Evolutionary conservation across 2,113 vertebrate genomes (phyloP).

Genomic region (Fregata magnificens): DNA sequence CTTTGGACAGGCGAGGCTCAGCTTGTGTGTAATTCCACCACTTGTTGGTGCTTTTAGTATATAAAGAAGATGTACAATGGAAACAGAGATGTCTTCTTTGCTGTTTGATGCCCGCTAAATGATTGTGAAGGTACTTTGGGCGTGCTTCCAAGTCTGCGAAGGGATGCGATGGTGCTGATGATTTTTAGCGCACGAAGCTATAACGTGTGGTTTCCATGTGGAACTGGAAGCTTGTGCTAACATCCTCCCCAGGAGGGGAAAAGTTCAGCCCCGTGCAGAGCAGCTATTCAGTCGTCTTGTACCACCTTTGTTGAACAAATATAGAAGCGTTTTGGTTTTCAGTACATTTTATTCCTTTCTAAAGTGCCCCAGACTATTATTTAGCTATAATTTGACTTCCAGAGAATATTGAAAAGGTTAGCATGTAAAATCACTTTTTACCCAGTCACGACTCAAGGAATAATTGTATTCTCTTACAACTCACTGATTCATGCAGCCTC

Average conservation of each 20-base stretch:
- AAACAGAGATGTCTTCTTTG: background rate
- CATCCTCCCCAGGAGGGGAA: background rate
- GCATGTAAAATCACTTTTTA: background rate
- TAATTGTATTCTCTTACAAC: background rate
- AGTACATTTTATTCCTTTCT: background rate
- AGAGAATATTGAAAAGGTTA: background rate
- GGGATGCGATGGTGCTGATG: background rate
- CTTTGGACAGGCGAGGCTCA: background rate
- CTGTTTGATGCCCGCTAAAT: background rate
- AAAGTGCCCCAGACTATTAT: background rate
- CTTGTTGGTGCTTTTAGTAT: background rate
- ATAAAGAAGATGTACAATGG: background rate
- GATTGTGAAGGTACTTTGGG: background rate
- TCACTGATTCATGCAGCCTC: background rate
- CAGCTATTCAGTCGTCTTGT: background rate
- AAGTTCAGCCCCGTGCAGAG: background rate
- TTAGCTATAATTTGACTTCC: background rate
- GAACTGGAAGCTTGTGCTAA: background rate
- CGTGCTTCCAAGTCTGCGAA: background rate
- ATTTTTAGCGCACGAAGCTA: rapidly evolving
- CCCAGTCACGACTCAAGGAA: background rate
- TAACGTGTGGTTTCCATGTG: background rate
- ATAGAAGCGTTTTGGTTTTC: rapidly evolving
- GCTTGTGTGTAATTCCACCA: background rate
- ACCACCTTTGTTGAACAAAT: background rate